Conservation (phyloP, 1,140 invertebrate species). For the Heliconius eleuchia region DNA sequence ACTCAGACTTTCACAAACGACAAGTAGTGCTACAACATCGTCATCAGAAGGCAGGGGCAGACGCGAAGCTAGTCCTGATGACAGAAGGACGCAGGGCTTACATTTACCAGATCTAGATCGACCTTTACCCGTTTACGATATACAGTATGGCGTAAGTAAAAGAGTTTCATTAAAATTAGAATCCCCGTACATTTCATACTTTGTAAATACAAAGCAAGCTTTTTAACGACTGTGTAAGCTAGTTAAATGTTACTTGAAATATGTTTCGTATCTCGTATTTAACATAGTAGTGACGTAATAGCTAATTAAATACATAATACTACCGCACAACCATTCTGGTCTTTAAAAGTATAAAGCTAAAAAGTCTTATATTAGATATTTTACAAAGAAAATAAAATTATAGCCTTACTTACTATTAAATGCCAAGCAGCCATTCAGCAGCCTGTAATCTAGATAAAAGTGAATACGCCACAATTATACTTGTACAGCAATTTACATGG, state of each 20-base stretch:
- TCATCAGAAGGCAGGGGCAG: conserved; percentile 73
- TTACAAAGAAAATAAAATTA: not conserved
- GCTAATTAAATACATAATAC: not conserved
- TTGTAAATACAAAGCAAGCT: not conserved
- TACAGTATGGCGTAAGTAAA: conserved; percentile 82
- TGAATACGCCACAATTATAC: conserved; percentile 1
- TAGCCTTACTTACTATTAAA: not conserved
- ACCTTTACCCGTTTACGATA: conserved; percentile 80
- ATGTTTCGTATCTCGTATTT: not conserved
- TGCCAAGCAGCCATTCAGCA: not conserved
- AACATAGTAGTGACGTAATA: not conserved
- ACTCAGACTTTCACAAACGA: conserved; percentile 81
- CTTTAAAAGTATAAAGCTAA: too few relatives aligned
- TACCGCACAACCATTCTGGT: too few relatives aligned
- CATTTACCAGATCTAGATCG: conserved; percentile 72
- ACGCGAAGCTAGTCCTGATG: conserved; percentile 67
- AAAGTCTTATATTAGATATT: not conserved
- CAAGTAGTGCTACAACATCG: conserved; percentile 80
- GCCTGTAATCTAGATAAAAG: conserved; percentile 18
- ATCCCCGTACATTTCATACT: not conserved
- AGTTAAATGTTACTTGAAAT: not conserved
- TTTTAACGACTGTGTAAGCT: not conserved
- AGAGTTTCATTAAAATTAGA: not conserved
- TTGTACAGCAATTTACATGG: conserved; percentile 6
- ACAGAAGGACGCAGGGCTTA: conserved; percentile 57